Evolutionary conservation across 2,888 invertebrate genomes (phyloP), one percentile per base, ranked within the genome.

Genomic region (Cantharis lateralis): DNA sequence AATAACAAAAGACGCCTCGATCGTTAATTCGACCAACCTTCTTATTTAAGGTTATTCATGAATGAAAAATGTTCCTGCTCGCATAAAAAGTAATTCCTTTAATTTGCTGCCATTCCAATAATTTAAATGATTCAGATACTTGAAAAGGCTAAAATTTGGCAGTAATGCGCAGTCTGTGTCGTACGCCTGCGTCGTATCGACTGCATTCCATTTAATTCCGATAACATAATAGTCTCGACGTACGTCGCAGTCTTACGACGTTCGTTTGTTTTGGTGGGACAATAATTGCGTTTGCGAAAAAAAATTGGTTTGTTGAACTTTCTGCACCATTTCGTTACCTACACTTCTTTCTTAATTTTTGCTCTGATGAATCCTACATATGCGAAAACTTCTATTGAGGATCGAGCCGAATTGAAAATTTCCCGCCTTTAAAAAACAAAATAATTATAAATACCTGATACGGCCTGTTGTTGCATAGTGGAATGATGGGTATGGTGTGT

Each of bases 401-500:
- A 16, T 63, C 13, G 18, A 63, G 10, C 63, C 13, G n/a, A 63
- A 16, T 7, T 5, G 5, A 10, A 63, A 63, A 13, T 16, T 63
- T 16, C 1, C 9, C 11, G 13, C 15, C 13, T 64, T 20, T 11
- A 5, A 20, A 20, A 64, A 20, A 20, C 3, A 20, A 64, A 64
- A 13, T 24, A 18, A 64, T 64, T 20, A 66, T 63, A 63, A 26
- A 71, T 66, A 79, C 79, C 79, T 71, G 79, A 68, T 81, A 83
- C 85, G 16, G 85, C 82, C 80, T 85, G 86, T 66, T 66, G 64
- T 66, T 66, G 64, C 84, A 85, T 86, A 62, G 81, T 83, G 68
- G 83, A 79, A 79, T 86, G 86, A 61, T 84, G 82, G 10, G 84
- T 80, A 78, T 84, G 84, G 81, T 79, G 81, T 10, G 76, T 62